These are phyloP conservation scores for Hypena proboscidalis DNA, from an alignment of 2,888 invertebrate genomes.

Conservation along the genomic window DNA sequence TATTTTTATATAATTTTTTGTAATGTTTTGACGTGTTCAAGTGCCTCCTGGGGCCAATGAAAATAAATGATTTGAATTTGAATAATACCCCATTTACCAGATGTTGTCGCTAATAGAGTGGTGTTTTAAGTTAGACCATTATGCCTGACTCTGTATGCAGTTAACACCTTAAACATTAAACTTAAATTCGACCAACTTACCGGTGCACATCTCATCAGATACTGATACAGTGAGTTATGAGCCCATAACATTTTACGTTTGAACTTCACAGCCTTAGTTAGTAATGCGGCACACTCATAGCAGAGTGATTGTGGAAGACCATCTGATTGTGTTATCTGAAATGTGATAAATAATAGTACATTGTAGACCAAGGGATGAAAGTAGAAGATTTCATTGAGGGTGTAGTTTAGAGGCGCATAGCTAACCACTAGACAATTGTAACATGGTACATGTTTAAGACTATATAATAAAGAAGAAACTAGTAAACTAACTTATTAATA, in stretches of 20 bases:
- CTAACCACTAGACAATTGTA: too few species aligned
- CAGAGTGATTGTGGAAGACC: constrained; percentile 71
- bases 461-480: too few species aligned
- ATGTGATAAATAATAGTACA: constrained; percentile 2
- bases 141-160: too few species aligned
- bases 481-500: too few species aligned
- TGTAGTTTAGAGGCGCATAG: too few species aligned
- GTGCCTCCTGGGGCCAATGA: too few species aligned
- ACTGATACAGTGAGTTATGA: constrained; percentile 62
- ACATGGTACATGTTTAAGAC: too few species aligned
- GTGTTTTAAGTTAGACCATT: not conserved
- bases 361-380: not conserved
- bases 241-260: constrained; percentile 63
- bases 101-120: not conserved
- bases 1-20: too few species aligned
- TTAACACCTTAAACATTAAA: too few species aligned
- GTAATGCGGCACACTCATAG: constrained; percentile 58
- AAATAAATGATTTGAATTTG: too few species aligned
- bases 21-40: too few species aligned
- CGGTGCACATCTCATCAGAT: constrained; percentile 71
- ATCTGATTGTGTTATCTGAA: constrained; percentile 64
- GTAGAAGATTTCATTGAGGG: not conserved
- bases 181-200: constrained; percentile 54
- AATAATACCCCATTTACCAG: too few species aligned
- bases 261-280: constrained; percentile 62